Percentiles rank a stretch among this genome's conserved stretches.
These are phyloP conservation scores for Lophotis ruficrista DNA, from an alignment of 2,113 vertebrate species.

Conservation along the genomic window DNA sequence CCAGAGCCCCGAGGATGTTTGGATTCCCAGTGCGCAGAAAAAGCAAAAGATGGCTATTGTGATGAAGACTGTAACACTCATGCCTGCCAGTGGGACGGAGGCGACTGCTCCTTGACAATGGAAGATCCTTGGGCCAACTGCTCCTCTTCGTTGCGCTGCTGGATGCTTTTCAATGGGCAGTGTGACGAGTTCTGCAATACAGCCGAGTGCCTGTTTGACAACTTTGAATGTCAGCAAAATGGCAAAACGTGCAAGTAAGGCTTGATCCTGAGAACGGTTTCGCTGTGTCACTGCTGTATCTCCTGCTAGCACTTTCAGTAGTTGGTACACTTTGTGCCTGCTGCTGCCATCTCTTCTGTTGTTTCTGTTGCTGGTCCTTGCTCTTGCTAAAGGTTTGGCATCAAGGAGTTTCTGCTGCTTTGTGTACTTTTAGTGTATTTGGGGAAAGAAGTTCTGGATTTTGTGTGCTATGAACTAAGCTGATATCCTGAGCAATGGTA, in stretches of 20 bases:
- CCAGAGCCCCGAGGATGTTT: slow-evolving; percentile 70
- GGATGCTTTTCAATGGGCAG: slow-evolving; percentile 85
- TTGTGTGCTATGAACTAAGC: background rate
- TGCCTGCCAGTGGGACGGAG: slow-evolving; percentile 91
- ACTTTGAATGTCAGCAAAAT: slow-evolving; percentile 85
- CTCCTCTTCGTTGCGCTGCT: slow-evolving; percentile 79
- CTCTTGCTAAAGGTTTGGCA: background rate
- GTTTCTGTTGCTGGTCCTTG: background rate
- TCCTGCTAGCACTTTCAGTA: slow-evolving; percentile 7
- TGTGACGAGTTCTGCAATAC: slow-evolving; percentile 91
- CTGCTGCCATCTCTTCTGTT: background rate
- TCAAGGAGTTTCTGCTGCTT: background rate
- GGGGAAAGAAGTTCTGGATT: slow-evolving; percentile 33
- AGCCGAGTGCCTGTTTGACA: slow-evolving; percentile 89
- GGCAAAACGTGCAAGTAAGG: slow-evolving; percentile 86
- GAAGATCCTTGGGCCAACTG: slow-evolving; percentile 88
- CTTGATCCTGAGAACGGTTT: background rate
- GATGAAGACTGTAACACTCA: slow-evolving; percentile 88
- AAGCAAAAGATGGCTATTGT: slow-evolving; percentile 81
- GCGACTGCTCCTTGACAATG: slow-evolving; percentile 89
- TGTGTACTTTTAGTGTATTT: background rate
- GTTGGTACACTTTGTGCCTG: background rate
- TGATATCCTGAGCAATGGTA: background rate
- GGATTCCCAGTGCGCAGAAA: slow-evolving; percentile 75
- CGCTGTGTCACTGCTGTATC: slow-evolving; percentile 7